Conservation (phyloP, 2,797 vertebrate species). For the Orientallactaga sibirica region DNA sequence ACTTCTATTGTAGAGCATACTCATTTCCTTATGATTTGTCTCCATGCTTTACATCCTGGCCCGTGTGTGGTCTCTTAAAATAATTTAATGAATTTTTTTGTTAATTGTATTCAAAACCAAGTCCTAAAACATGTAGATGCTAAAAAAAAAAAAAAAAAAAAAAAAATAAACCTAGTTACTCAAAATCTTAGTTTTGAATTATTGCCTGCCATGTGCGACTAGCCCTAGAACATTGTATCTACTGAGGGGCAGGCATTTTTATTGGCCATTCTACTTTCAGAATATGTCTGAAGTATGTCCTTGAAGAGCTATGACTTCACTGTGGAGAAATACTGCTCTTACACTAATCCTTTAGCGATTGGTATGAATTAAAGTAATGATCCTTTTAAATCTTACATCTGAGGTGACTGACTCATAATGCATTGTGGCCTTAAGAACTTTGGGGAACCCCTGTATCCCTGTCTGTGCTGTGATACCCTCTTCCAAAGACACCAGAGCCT, state of each 20-base stretch:
- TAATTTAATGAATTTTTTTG: not conserved
- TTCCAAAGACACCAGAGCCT: not conserved
- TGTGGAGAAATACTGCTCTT: not conserved
- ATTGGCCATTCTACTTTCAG: not conserved
- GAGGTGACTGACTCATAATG: not conserved
- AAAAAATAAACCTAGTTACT: slow-evolving; percentile 33
- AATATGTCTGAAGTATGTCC: slow-evolving; percentile 17
- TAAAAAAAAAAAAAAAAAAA: slow-evolving; percentile 34
- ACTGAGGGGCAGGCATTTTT: not conserved
- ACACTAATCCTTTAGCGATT: not conserved
- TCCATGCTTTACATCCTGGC: not conserved
- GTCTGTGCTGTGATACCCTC: not conserved
- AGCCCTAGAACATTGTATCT: not conserved
- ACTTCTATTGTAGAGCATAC: not conserved
- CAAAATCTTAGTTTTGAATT: slow-evolving; percentile 27
- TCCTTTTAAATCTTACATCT: not conserved
- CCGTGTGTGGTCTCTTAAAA: not conserved
- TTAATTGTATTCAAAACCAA: not conserved
- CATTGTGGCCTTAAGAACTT: not conserved
- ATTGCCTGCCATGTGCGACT: not conserved
- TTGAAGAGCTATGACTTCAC: not conserved
- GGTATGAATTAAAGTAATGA: not conserved
- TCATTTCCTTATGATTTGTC: not conserved
- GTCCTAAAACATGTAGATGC: not conserved
- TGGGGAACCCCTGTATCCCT: not conserved